Percentiles rank a stretch among this genome's conserved stretches.
These are phyloP conservation scores for Synodontis membranacea DNA, from an alignment of 2,113 vertebrate genomes.

Conservation along the genomic window DNA sequence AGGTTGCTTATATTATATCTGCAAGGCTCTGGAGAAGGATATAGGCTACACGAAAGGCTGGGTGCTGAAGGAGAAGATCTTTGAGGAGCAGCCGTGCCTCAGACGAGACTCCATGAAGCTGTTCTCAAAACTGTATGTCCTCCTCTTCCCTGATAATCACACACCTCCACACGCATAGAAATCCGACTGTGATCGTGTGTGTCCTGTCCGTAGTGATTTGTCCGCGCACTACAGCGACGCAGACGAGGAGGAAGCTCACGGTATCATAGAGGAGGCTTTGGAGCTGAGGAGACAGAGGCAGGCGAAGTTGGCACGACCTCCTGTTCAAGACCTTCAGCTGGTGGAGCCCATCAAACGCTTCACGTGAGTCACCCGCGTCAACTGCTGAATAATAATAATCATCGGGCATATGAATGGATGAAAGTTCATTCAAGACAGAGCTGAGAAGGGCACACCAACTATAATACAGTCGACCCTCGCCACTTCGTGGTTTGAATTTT, in stretches of 20 bases:
- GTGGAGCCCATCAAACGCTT: constrained; percentile 82
- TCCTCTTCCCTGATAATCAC: background rate
- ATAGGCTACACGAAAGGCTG: constrained; percentile 90
- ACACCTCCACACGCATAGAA: background rate
- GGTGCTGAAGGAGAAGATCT: constrained; percentile 94
- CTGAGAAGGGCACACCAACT: background rate
- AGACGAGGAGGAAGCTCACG: constrained; percentile 78
- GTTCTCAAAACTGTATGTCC: constrained; percentile 88
- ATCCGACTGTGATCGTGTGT: constrained; percentile 4
- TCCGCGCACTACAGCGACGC: constrained; percentile 85
- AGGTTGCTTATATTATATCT: constrained; percentile 95
- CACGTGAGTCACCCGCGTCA: constrained; percentile 75
- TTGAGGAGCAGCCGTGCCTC: constrained; percentile 91
- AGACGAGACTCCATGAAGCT: constrained; percentile 88
- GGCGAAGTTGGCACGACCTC: constrained; percentile 75
- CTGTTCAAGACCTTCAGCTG: constrained; percentile 83
- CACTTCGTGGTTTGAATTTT: too few species aligned
- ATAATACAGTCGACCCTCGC: too few species aligned
- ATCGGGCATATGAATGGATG: background rate
- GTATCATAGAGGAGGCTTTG: constrained; percentile 85
- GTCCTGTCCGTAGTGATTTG: constrained; percentile 77
- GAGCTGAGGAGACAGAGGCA: constrained; percentile 85
- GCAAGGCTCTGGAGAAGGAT: constrained; percentile 93
- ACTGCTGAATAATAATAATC: background rate
- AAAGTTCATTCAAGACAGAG: background rate